Evolutionary conservation across 1,140 invertebrate genomes (phyloP), one percentile per base, ranked within the genome.

Genomic region (Drusus annulatus): DNA sequence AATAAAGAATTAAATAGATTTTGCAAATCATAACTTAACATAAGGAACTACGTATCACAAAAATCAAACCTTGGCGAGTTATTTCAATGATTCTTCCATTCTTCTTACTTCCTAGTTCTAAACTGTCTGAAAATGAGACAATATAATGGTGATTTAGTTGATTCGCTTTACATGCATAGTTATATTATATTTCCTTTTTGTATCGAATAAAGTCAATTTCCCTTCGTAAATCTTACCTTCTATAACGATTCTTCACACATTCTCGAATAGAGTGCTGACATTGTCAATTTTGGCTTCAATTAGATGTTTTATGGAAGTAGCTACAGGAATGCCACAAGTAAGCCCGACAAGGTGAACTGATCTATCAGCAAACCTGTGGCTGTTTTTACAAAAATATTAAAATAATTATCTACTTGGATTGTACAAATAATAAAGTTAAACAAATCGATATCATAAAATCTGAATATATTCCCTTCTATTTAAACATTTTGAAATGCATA

Each of bases 1-100:
- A 69, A 78, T 79, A 65, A 76, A 79, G 17, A 65, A 81, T 63
- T 80, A 80, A 83, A 83, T 83, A 83, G 79, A 81, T 75, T 52
- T 83, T 83, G 82, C 82, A 83, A 83, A 83, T 83, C 82, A 83
- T 83, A 83, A 83, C 82, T 83, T 83, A 83, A 83, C 82, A 83
- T 83, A 81, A 81, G 82, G 79, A 79, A 81, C 77, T 73, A 75
- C 54, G 50, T 62, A 21, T 76, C 56, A 76, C 71, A 81, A 62
- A 82, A 73, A 79, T 77, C 54, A 60, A 45, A 79, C 45, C 21
- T 68, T 74, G 56, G 63, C 25, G 77, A 65, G 60, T 62, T 80
- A 76, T 62, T 71, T 71, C 54, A 58, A 62, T 54, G 50, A 74
- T 58, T 80, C 75, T 80, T 80, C 65, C 60, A 60, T 31, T 52